These are phyloP conservation scores for Neofelis nebulosa DNA, from an alignment of 2,113 vertebrate genomes.

Conservation along the genomic window DNA sequence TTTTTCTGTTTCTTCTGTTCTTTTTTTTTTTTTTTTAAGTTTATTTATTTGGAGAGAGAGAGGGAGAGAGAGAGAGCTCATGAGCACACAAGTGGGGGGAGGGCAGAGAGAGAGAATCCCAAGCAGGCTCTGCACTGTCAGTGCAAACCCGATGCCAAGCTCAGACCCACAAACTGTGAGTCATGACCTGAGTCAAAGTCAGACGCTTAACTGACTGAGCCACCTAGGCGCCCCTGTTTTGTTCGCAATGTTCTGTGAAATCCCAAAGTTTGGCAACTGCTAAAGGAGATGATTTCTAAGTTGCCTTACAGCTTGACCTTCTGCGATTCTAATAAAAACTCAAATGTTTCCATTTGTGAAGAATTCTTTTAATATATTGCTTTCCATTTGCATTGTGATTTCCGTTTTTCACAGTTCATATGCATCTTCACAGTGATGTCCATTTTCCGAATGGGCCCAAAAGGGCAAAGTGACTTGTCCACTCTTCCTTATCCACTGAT, in stretches of 20 bases:
- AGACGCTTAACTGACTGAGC: too few species aligned
- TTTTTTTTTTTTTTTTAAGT: background rate
- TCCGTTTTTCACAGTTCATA: background rate
- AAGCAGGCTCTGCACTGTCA: too few species aligned
- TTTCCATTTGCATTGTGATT: background rate
- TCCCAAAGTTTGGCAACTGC: background rate
- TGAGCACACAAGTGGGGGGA: too few species aligned
- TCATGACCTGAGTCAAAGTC: too few species aligned
- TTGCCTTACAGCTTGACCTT: background rate
- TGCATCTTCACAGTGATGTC: background rate
- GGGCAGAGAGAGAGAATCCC: too few species aligned
- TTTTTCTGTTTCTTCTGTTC: background rate
- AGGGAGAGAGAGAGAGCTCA: too few species aligned
- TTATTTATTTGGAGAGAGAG: too few species aligned
- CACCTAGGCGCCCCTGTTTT: background rate
- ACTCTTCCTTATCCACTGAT: background rate
- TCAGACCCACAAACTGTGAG: too few species aligned
- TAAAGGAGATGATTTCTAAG: background rate
- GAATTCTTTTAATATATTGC: background rate
- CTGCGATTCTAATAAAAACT: slow-evolving; percentile 17
- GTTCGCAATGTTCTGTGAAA: background rate
- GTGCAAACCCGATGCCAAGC: fast-evolving
- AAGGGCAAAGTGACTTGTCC: background rate
- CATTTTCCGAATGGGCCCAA: background rate
- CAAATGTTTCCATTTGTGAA: background rate